Base-by-base conservation (phyloP, 1,140 invertebrate genomes). In the Bombus breviceps region DNA sequence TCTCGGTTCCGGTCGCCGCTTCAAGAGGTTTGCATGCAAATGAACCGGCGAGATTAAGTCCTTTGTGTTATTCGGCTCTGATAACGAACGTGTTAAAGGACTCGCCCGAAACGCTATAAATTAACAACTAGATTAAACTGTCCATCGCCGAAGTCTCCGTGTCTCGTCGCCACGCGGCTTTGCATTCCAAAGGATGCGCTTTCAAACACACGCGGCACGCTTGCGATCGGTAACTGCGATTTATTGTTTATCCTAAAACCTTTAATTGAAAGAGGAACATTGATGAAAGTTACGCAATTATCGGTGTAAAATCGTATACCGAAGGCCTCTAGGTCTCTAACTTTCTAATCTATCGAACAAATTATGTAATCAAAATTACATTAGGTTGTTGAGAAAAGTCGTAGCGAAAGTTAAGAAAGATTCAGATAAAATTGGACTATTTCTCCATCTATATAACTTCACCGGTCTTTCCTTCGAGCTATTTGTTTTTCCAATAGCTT, bases 71-170 rank as follows among this genome's bases (percentile, higher is more conserved):
- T 78, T 89, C 86, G 75, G 66, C 78, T 71, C 86, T 90, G 90
- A 86, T 88, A 90, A 90, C 88, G 84, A 85, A 78, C 85, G 85
- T 86, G 81, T 88, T 87, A 87, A 81, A 91, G 86, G 84, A 83
- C 69, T 66, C 64, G 64, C 77, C 76, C 41, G 86, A 87, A 87
- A 86, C 79, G 88, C 85, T 89, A 88, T 89, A 91, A 93, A 93
- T 93, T 92, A 92, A 91, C 91, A 93, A 91, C 90, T 93, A 93
- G 84, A 93, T 93, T 93, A 93, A 93, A 91, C 77, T 87, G 77
- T 83, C 81, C 85, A 43, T 86, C 80, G 77, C 28, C 13, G n/a
- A 37, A 47, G 66, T 64, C 57, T 53, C 47, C 47, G 47, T 53
- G 47, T 53, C 47, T 28, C 39, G 47, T n/a, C 66, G 73, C 74